Base-by-base conservation (phyloP, 2,113 vertebrate species). In the Eulemur macaco region DNA sequence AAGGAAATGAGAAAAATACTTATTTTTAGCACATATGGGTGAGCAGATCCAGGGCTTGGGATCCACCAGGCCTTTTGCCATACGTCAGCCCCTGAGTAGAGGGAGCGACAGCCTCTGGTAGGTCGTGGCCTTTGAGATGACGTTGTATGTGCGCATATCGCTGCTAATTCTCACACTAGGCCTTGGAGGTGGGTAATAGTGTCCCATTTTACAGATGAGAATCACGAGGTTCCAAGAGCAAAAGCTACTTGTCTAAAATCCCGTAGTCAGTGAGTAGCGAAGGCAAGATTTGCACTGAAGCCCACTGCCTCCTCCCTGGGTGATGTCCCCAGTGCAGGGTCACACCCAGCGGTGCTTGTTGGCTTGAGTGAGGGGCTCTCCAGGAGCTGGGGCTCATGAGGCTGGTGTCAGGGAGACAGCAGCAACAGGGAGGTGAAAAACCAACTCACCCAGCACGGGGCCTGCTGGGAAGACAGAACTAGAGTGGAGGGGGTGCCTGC, bases 71-170 rank as follows among this genome's bases (percentile, higher is more conserved):
- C 17, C 56, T 56, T 82, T 47, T 2, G 0, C 64, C 50, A 20
- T 6, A 25, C 23, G 15, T 82, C 69, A 31, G 37, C 42, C 34
- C 29, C 50, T 1, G 0, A n/a, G 23, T 18, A 11, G 39, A 37
- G n/a, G 34, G 27, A 50, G 31, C 17, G n/a, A 9, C 7, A 8
- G 5, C 42, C 29, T 4, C 5, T 25, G 20, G 42, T 60, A 15
- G 17, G 17, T 10, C 31, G 5, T 3, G 23, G 54, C 14, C n/a
- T 47, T 69, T 14, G 20, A 89, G 60, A 31, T 34, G 1, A 17
- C 21, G 31, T 29, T 37, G 1, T 0, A 0, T 0, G 39, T 29
- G 1, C 7, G 0, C 6, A 18, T 5, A 17, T 17, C 7, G 0
- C 60, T 34, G 85, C 34, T 25, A 6, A 10, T 74, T 73, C 95